Evolutionary conservation across 2,888 invertebrate species (phyloP).

Genomic region (Schizotus pectinicornis): DNA sequence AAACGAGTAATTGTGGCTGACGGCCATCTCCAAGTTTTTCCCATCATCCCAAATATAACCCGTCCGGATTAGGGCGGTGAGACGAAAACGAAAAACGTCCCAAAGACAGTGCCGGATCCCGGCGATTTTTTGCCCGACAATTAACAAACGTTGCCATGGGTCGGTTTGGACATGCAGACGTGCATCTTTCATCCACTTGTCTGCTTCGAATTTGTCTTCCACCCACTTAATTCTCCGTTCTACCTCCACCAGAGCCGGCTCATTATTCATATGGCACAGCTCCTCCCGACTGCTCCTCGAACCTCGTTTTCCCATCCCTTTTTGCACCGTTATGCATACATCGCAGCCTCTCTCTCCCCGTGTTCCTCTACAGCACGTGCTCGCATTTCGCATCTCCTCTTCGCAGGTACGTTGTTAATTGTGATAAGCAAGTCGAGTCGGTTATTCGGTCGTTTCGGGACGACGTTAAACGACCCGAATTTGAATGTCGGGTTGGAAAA

Average conservation of each 20-base stretch:
- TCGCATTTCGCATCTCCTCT: constrained; percentile 24
- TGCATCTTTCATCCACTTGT: constrained; percentile 53
- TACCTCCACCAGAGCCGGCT: constrained; percentile 45
- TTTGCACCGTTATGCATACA: constrained; percentile 19
- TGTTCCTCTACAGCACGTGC: constrained; percentile 34
- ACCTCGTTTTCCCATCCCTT: constrained; percentile 7
- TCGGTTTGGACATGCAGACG: constrained; percentile 47
- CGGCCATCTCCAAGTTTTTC: constrained; percentile 16
- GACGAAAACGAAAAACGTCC: too few species aligned
- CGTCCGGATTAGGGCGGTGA: neutral
- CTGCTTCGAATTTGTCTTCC: constrained; percentile 51
- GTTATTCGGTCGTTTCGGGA: neutral
- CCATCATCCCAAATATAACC: neutral
- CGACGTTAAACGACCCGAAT: neutral
- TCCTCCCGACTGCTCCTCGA: constrained; percentile 39
- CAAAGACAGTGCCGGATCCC: too few species aligned
- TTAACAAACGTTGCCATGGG: constrained; percentile 11
- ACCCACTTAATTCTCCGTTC: constrained; percentile 51
- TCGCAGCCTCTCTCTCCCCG: constrained; percentile 21
- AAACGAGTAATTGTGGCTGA: constrained; percentile 32
- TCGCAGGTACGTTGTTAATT: constrained; percentile 23
- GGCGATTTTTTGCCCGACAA: constrained; percentile 13
- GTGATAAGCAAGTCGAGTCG: constrained; percentile 5
- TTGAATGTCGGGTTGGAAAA: neutral
- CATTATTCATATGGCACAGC: constrained; percentile 49